Conservation (phyloP, 2,113 vertebrate genomes). For the Mellivora capensis region DNA sequence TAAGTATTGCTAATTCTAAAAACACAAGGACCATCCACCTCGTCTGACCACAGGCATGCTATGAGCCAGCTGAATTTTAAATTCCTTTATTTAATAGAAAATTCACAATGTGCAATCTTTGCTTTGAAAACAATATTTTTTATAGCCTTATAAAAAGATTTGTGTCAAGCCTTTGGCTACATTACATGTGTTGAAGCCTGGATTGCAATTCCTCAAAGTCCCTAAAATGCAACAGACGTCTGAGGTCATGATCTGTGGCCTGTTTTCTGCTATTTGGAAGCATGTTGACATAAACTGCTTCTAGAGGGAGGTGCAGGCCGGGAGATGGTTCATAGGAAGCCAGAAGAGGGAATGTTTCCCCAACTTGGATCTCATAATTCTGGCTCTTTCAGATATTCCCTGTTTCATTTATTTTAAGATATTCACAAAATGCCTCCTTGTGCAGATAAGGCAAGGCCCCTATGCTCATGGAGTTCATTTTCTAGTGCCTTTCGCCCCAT, state of each 20-base stretch:
- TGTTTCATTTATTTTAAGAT: not conserved
- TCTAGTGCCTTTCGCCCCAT: not conserved
- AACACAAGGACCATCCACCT: not conserved
- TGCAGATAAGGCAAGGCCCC: not conserved
- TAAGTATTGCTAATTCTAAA: constrained; percentile 77
- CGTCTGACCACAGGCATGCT: not conserved
- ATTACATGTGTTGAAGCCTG: not conserved
- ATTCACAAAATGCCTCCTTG: not conserved
- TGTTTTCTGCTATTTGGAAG: not conserved
- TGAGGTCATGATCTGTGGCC: not conserved
- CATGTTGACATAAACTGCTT: not conserved
- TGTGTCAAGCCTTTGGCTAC: not conserved
- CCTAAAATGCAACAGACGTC: not conserved
- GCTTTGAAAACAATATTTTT: not conserved
- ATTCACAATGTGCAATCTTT: not conserved
- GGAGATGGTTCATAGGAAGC: not conserved
- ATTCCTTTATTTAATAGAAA: not conserved
- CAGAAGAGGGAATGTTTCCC: not conserved
- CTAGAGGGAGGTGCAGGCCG: not conserved
- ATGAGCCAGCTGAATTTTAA: not conserved
- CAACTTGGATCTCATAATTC: not conserved
- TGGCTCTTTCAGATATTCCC: not conserved
- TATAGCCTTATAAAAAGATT: not conserved
- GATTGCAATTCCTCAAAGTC: constrained; percentile 17
- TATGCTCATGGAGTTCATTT: not conserved